These are phyloP conservation scores for Odocoileus hemionus DNA, from an alignment of 2,113 vertebrate genomes.

Conservation along the genomic window DNA sequence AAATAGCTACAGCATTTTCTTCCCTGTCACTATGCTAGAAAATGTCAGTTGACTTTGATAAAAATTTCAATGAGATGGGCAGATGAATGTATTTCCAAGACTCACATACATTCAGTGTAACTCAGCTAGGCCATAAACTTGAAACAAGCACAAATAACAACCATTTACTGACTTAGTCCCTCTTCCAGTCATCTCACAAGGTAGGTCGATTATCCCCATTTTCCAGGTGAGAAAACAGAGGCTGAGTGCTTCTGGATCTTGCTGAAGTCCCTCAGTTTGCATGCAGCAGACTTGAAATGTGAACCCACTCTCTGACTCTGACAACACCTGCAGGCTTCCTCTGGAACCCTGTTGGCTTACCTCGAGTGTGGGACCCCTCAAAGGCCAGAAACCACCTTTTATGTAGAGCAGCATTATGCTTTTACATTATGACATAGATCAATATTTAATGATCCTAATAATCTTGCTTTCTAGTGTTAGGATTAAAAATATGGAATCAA, in stretches of 20 bases:
- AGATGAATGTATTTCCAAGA: neutral
- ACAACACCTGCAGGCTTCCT: neutral
- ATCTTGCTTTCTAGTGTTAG: constrained; percentile 87
- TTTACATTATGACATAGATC: constrained; percentile 84
- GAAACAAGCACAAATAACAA: neutral
- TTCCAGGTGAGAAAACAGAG: neutral
- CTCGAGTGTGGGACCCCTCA: constrained; percentile 30
- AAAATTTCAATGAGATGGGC: neutral
- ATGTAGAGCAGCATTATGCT: constrained; percentile 80
- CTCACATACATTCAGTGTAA: neutral
- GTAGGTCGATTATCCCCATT: neutral
- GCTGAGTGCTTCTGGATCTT: neutral
- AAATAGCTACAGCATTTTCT: neutral
- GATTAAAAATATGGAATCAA: constrained; percentile 89
- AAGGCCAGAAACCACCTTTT: constrained; percentile 74
- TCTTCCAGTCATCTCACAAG: neutral
- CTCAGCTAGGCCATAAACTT: neutral
- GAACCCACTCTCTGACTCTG: neutral
- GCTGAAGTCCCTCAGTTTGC: neutral
- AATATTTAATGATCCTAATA: constrained; percentile 88
- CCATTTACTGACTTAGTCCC: neutral
- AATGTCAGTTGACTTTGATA: neutral
- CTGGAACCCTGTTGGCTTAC: neutral
- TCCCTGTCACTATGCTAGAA: neutral
- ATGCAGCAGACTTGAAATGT: neutral